Evolutionary conservation across 2,113 vertebrate species (phyloP), one percentile per base, ranked within the genome.

Genomic region (Tringa solitaria): DNA sequence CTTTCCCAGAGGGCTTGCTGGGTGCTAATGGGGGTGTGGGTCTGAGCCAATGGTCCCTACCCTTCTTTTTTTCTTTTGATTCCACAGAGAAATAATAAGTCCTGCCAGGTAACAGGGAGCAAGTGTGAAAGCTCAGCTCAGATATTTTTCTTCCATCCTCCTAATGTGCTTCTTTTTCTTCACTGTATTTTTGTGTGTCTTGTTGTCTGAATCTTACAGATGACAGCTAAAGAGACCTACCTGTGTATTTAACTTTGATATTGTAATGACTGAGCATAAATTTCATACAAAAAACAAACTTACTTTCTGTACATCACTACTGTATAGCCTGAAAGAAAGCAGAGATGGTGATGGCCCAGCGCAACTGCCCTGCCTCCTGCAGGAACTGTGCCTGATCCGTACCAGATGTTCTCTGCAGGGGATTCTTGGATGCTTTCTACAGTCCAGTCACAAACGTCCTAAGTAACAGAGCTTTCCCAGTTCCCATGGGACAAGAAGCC

Each of bases 331-430:
- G 43, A 78, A 51, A 87, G 77, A 76, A 82, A 59, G 3, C 4
- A 7, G 56, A 1, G 5, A 9, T 45, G 35, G 22, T 2, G 5
- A 61, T 37, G 81, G 67, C 39, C 28, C 5, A 3, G 53, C 0
- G 0, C 3, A 28, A 60, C 56, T 63, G 80, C 39, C 20, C 23
- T 39, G 68, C 30, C 35, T 91, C n/a, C 84, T 72, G 39, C 41
- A 74, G 72, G 75, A 89, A 11, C 46, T 41, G 5, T 0, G 7
- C 24, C 56, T 82, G 53, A 57, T 84, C 24, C 21, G n/a, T 65
- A 41, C 65, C 91, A 94, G 53, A 85, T 94, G 74, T 89, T 89
- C 48, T 91, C 81, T 72, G 39, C 35, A 84, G 89, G 81, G 84
- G 43, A 89, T 89, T 93, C 73, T 93, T 84, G 77, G 39, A 60